A percentile compares a stretch with the other conserved stretches of the same genome.
Conservation (phyloP, 2,888 invertebrate species). For the Glyphotaelius pellucidus region DNA sequence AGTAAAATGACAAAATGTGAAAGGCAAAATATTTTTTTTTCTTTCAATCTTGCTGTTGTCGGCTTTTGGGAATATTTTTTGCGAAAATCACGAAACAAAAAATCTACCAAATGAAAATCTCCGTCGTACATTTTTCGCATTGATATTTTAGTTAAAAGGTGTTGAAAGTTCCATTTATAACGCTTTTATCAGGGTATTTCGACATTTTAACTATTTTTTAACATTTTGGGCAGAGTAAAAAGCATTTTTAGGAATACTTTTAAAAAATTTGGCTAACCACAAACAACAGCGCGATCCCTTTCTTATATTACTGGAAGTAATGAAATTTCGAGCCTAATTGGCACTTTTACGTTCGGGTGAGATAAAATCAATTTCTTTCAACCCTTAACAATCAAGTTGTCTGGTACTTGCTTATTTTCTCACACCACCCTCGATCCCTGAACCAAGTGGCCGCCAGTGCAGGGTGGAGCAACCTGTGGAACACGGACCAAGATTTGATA, state of each 20-base stretch:
- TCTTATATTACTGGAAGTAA: not conserved
- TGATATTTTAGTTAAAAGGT: not conserved
- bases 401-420: constrained; percentile 31
- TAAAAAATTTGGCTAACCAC: not conserved
- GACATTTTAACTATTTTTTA: not conserved
- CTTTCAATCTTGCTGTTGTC: not conserved
- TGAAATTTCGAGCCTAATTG: constrained; percentile 14
- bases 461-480: not conserved
- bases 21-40: not conserved
- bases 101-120: not conserved
- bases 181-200: not conserved
- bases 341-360: constrained; percentile 5
- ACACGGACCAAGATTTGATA: not conserved
- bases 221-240: not conserved
- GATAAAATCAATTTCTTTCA: constrained; percentile 25
- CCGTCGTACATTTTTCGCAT: not conserved
- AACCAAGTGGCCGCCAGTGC: not conserved
- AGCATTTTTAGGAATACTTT: not conserved
- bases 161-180: not conserved
- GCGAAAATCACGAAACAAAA: not conserved
- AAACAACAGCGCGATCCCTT: not conserved
- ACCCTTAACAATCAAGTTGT: constrained; percentile 30
- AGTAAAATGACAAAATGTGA: not conserved
- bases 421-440: not conserved
- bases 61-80: not conserved